Base-by-base conservation (phyloP, 2,113 vertebrate species). In the Myrmophylax atrothorax region DNA sequence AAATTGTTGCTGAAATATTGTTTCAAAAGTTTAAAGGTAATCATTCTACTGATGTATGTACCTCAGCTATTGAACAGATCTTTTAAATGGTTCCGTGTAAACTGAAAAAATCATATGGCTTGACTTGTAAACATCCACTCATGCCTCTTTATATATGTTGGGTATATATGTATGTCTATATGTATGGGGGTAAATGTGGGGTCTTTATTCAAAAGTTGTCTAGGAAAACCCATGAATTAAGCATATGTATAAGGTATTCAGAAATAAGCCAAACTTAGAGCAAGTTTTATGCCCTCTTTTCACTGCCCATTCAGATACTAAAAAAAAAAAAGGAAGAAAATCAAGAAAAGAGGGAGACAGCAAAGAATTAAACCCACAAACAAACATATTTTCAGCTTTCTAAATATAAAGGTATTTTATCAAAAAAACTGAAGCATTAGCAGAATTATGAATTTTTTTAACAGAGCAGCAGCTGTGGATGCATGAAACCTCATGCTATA, bases 1-100 rank as follows among this genome's bases (percentile, higher is more conserved):
- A 98, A 98, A 98, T 97, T 97, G 96, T 97, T 97, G 95, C 94
- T 95, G 95, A 94, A 97, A 97, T 94, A 94, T 79, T 63, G 84
- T 89, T 97, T 96, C 96, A 90, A 96, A 96, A 93, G 72, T 97
- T 96, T 93, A 97, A 97, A 96, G 62, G 90, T 94, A 98, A 94
- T 95, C 91, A 78, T 89, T 92, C 96, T 28, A 29, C 67, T 90
- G 87, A 87, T 90, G 87, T 91, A 52, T 87, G 79, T 58, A 95
- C 62, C 78, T 94, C 76, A 94, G 72, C 80, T 84, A 87, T 94
- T 66, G 90, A 94, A 81, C 58, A 77, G 86, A 79, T 94, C 85
- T 96, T 94, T 59, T 58, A 95, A 79, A 84, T 1, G 1, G 60
- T 59, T 90, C 78, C 5, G 2, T 79, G 84, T 88, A 80, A 91